These are phyloP conservation scores for Oscheius sp. DNA, from an alignment of 2,888 invertebrate species.

Conservation along the genomic window DNA sequence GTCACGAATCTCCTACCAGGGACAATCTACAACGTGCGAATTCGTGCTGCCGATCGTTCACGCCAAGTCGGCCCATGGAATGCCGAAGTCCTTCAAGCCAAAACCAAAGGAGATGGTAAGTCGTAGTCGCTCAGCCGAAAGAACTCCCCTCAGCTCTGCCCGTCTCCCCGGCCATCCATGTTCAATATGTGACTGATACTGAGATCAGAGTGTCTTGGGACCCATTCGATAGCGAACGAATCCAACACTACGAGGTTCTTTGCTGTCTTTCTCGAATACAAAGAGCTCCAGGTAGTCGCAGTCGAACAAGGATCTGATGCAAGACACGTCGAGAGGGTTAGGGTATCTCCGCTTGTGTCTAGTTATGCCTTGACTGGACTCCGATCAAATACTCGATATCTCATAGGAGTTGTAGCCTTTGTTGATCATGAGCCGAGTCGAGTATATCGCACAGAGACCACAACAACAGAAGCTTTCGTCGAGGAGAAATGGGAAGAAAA, in stretches of 20 bases:
- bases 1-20: slow-evolving; percentile 68
- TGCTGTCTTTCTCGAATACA: neutral
- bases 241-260: slow-evolving; percentile 69
- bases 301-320: slow-evolving; percentile 50
- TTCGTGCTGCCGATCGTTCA: slow-evolving; percentile 66
- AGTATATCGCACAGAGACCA: slow-evolving; percentile 33
- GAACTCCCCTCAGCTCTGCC: slow-evolving; percentile 48
- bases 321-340: slow-evolving; percentile 55
- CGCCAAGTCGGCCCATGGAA: slow-evolving; percentile 68
- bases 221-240: slow-evolving; percentile 51
- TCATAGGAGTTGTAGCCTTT: slow-evolving; percentile 68
- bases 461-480: slow-evolving; percentile 49
- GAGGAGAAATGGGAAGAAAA: slow-evolving; percentile 55
- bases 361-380: slow-evolving; percentile 64
- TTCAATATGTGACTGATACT: slow-evolving; percentile 60
- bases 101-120: slow-evolving; percentile 66
- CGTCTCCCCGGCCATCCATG: slow-evolving; percentile 47
- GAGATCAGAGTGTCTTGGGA: slow-evolving; percentile 65
- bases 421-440: slow-evolving; percentile 68
- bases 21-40: slow-evolving; percentile 66
- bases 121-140: neutral
- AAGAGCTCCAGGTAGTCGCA: slow-evolving; percentile 47
- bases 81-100: slow-evolving; percentile 59
- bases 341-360: slow-evolving; percentile 58
- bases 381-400: slow-evolving; percentile 64